Base-by-base conservation (phyloP, 2,797 vertebrate genomes). In the Ctenopoma kingsleyae region DNA sequence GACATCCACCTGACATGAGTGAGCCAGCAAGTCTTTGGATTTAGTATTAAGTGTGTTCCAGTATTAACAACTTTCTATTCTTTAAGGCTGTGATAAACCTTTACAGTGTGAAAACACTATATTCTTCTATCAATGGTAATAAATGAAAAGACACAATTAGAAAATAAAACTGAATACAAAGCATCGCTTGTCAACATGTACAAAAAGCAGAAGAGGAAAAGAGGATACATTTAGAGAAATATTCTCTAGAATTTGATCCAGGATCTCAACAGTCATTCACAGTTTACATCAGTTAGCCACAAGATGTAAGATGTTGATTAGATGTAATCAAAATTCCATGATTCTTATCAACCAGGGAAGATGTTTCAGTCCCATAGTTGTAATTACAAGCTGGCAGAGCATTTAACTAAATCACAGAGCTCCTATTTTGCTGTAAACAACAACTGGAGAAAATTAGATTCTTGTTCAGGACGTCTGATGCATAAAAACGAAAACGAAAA, bases 371-470 rank as follows among this genome's bases (percentile, higher is more conserved):
- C 82, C 48, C 30, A 61, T 17, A 49, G 51, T 23, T 51, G 43
- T 48, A 69, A 84, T 84, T 78, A 68, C 48, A 62, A 57, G 32
- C 36, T 71, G 51, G 72, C 69, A 57, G 44, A 47, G 27, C 63
- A 44, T 65, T 74, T 17, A 19, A 48, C 49, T 49, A 35, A 74
- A 69, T 53, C 43, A 62, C 43, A 62, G 22, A 44, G 50, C 59
- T 66, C 64, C 35, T 38, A 63, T 74, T 51, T 58, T 51, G 56
- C 56, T 54, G 35, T 30, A 43, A 76, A 67, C 43, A 62, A 60
- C 71, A 83, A 62, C 69, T 78, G 77, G 53, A 74, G 57, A 65
- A 82, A 78, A 84, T 80, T 43, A 15, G 76, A 77, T 64, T 78
- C 65, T 22, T 71, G 69, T 52, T 66, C 20, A 20, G 75, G 55